Base-by-base conservation (phyloP, 1,140 invertebrate genomes). In the Linepithema humile region DNA sequence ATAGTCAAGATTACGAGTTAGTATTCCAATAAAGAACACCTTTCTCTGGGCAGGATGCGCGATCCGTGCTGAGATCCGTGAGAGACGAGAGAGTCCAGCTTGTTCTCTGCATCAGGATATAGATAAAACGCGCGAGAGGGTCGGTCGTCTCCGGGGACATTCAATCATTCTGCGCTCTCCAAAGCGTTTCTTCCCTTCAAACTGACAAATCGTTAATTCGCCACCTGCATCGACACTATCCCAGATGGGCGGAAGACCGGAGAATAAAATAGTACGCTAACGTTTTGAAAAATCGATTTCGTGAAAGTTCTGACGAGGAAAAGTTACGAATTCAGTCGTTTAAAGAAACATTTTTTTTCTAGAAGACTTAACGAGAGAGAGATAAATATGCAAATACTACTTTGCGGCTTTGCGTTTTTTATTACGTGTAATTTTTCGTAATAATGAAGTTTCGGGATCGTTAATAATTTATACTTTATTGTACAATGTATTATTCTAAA, bases 201-300 rank as follows among this genome's bases (percentile, higher is more conserved):
- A 80, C 64, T 70, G 75, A 35, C n/a, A 26, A 80, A 80, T 80
- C 64, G 48, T 80, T 80, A 80, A 80, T 80, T 80, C 64, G 64
- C 38, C 23, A n/a, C 12, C 48, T 65, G 48, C 75, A 80, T 78
- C 75, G 23, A 53, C 62, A 55, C 38, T 12, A 43, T 69, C 75
- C 75, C 75, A 32, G 48, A 69, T 80, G 64, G 38, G 64, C 75
- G 64, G 48, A 12, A 80, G 26, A 43, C 35, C 26, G 26, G 35
- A 55, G 50, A 80, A 80, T 80, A 70, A 80, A 80, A 57, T 26
- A 20, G 35, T 35, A 69, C 23, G 15, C 29, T 80, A 43, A 55
- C 26, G 23, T 23, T 80, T 26, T 6, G 57, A 7, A 57, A 48
- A 69, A 80, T 80, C 75, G 64, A 70, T 80, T 80, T 70, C 1